A percentile compares a stretch with the other conserved stretches of the same genome.
phyloP scores from a whole-genome alignment of 2,888 invertebrate species.

The Helicoverpa assulta region DNA sequence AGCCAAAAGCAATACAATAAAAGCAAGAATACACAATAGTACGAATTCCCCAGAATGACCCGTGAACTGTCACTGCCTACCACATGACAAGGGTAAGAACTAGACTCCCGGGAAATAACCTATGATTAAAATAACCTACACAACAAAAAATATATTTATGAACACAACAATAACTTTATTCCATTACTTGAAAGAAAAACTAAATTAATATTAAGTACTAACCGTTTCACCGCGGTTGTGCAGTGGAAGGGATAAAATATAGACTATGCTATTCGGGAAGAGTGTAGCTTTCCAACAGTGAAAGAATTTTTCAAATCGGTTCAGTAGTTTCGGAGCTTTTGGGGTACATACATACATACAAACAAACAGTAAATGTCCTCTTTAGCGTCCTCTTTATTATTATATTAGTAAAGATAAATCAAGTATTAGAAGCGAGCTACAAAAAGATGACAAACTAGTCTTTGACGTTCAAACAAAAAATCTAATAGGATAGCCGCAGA shows the following conservation, averaged over 20 bases:
- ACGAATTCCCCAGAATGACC: constrained; percentile 7
- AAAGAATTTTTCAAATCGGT: no score
- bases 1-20: no score
- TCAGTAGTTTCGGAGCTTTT: no score
- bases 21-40: constrained; percentile 1
- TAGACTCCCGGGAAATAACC: constrained; percentile 40
- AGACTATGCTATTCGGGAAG: no score
- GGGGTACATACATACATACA: no score
- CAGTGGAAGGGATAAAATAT: no score
- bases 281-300: no score
- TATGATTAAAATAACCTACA: constrained; percentile 26
- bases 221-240: no score
- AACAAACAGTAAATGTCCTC: no score
- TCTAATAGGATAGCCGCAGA: constrained; percentile 36
- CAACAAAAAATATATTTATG: constrained; percentile 12
- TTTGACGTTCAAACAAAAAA: constrained; percentile 32
- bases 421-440: not conserved
- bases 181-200: not conserved
- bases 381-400: no score
- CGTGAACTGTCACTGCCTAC: constrained; percentile 3
- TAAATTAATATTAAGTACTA: no score
- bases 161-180: constrained; percentile 6
- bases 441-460: constrained; percentile 6
- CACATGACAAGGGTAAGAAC: constrained; percentile 41
- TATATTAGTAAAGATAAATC: not conserved